These are phyloP conservation scores for Acanthaster planci DNA, from an alignment of 35 echinoderm and acorn worm species.

Conservation along the genomic window DNA sequence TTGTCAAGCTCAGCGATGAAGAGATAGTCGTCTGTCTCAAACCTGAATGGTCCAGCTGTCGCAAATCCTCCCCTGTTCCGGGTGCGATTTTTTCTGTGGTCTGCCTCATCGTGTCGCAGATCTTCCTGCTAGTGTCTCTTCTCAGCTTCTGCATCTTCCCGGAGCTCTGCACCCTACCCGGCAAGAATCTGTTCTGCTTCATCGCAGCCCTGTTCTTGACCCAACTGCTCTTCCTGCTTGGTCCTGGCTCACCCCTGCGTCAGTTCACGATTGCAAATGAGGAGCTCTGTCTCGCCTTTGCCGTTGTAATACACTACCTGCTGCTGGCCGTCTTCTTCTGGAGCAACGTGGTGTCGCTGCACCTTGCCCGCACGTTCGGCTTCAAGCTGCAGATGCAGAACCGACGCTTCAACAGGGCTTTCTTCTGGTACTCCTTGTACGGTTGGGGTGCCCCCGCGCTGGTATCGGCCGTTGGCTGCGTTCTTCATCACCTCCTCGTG, in stretches of 20 bases:
- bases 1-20: background rate
- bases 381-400: background rate
- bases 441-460: constrained; percentile 2
- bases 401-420: background rate
- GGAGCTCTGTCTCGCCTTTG: background rate
- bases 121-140: background rate
- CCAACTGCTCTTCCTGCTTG: background rate
- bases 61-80: no score
- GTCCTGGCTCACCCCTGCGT: background rate
- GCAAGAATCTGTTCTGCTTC: constrained; percentile 3
- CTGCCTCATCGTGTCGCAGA: background rate
- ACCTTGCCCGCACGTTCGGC: constrained; percentile 2
- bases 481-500: background rate
- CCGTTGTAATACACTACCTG: background rate
- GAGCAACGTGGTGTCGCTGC: constrained; percentile 1
- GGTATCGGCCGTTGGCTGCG: background rate
- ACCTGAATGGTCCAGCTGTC: background rate
- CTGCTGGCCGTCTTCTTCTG: constrained; percentile 14
- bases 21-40: background rate
- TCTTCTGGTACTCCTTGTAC: background rate
- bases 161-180: background rate
- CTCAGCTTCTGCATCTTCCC: background rate
- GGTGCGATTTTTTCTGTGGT: background rate
- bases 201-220: background rate
- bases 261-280: background rate